Evolutionary conservation across 2,888 invertebrate species (phyloP).

Genomic region (Erebia aethiops): DNA sequence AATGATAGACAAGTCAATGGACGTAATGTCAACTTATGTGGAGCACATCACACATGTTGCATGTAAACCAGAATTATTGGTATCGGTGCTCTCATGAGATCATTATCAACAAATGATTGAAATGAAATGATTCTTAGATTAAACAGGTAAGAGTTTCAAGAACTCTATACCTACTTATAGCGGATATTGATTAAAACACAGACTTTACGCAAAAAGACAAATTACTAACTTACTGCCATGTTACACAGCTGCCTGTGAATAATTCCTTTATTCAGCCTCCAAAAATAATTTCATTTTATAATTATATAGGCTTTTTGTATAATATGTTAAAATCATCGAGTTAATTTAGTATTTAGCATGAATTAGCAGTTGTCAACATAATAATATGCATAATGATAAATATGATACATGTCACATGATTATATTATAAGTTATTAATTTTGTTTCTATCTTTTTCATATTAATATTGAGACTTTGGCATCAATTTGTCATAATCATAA

Average conservation of each 20-base stretch:
- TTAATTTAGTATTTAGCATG: slow-evolving; percentile 16
- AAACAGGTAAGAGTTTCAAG: not conserved
- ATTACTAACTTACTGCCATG: not conserved
- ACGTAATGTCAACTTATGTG: not conserved
- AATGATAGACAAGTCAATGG: not conserved
- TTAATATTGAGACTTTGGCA: not conserved
- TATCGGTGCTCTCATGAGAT: slow-evolving; percentile 2
- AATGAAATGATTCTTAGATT: slow-evolving; percentile 14
- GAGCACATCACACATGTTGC: not conserved
- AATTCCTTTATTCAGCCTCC: not conserved
- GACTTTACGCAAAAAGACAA: not conserved
- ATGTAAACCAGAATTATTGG: slow-evolving; percentile 8
- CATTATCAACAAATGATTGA: slow-evolving; percentile 11
- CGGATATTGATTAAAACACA: not conserved
- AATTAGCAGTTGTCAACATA: slow-evolving; percentile 11
- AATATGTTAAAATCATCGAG: slow-evolving; percentile 2
- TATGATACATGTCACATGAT: slow-evolving; percentile 1
- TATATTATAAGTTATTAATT: not conserved
- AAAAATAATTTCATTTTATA: not conserved
- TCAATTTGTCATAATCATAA: too few species aligned
- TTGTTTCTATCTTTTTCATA: not conserved
- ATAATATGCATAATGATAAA: slow-evolving; percentile 6
- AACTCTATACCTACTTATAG: not conserved
- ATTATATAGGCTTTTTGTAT: not conserved
- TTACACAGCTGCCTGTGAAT: not conserved